These are phyloP conservation scores for Eulemur mongoz DNA, from an alignment of 2,797 vertebrate genomes.

Conservation along the genomic window DNA sequence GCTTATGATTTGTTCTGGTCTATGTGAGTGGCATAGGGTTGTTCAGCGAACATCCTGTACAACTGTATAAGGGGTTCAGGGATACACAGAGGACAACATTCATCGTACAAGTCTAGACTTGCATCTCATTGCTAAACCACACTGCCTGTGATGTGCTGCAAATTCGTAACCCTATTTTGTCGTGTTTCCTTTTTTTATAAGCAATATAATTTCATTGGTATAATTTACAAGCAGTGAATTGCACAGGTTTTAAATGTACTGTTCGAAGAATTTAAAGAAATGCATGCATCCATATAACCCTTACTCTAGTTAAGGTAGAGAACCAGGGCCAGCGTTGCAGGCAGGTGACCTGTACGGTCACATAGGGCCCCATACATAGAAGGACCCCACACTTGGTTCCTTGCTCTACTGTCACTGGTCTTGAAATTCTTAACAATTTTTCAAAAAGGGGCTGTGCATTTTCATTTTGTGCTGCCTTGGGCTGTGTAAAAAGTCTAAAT, in stretches of 20 bases:
- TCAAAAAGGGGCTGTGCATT: neutral
- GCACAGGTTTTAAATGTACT: neutral
- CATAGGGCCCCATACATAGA: fast-evolving
- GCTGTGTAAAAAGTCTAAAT: neutral
- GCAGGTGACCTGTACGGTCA: fast-evolving
- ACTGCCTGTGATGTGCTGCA: neutral
- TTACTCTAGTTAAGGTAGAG: fast-evolving
- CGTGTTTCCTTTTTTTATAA: neutral
- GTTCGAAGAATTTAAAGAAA: neutral
- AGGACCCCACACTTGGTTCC: neutral
- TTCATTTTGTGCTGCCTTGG: neutral
- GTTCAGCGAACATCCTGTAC: neutral
- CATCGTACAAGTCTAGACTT: neutral
- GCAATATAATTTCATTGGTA: neutral
- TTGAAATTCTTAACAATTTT: neutral
- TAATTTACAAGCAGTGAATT: neutral
- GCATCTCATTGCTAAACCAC: neutral
- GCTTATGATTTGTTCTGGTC: neutral
- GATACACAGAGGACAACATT: neutral
- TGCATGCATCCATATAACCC: fast-evolving
- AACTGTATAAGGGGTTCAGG: neutral
- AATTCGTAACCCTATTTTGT: neutral
- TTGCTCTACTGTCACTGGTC: neutral
- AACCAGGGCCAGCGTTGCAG: neutral
- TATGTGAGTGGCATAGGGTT: neutral